phyloP scores from a whole-genome alignment of 2,888 invertebrate genomes.

The Eubasilissa splendida region DNA sequence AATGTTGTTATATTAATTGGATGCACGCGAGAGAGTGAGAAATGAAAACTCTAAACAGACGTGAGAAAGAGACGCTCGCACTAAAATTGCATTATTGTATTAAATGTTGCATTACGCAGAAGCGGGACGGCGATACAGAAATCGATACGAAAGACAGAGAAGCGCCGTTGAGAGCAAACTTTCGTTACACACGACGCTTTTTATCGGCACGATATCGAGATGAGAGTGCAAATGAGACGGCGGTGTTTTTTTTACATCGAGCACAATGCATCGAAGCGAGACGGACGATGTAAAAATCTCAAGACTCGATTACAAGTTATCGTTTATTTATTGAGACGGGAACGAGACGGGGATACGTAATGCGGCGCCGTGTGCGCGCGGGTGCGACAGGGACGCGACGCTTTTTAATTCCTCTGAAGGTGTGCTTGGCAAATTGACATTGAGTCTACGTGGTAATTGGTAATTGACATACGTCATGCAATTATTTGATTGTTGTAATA shows the following conservation, averaged over 20 bases:
- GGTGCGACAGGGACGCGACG: slow-evolving; percentile 1
- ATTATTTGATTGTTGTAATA: too few relatives aligned
- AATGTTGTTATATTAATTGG: background rate
- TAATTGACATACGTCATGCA: too few relatives aligned
- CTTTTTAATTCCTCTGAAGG: background rate
- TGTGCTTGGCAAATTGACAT: too few relatives aligned
- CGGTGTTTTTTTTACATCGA: background rate
- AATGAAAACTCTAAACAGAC: background rate
- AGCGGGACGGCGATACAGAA: slow-evolving; percentile 2
- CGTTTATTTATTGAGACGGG: slow-evolving; percentile 17
- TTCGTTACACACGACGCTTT: slow-evolving; percentile 41
- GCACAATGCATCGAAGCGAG: slow-evolving; percentile 3
- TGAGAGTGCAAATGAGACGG: slow-evolving; percentile 43
- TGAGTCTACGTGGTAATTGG: too few relatives aligned
- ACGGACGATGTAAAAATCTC: slow-evolving; percentile 30
- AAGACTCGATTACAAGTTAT: slow-evolving; percentile 24
- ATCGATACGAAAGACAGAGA: slow-evolving; percentile 37
- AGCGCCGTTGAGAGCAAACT: background rate
- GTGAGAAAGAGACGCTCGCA: too few relatives aligned
- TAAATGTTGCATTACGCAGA: background rate
- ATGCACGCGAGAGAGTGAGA: background rate
- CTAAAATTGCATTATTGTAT: too few relatives aligned
- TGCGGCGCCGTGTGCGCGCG: background rate
- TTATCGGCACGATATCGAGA: slow-evolving; percentile 54
- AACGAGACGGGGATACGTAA: background rate